Base-by-base conservation (phyloP, 2,113 vertebrate genomes). In the Lathamus discolor region DNA sequence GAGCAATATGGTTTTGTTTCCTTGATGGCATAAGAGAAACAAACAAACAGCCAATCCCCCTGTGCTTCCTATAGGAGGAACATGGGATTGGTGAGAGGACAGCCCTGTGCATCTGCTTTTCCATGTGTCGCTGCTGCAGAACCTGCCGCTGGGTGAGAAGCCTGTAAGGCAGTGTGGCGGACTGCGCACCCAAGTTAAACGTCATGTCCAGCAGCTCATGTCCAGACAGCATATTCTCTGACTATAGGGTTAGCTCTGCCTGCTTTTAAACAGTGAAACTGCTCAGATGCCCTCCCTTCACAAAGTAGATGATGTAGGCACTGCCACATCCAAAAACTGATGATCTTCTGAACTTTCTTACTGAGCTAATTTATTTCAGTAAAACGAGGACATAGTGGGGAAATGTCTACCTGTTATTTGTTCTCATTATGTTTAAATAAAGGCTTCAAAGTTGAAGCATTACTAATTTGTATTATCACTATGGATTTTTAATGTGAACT, bases 121-220 rank as follows among this genome's bases (percentile, higher is more conserved):
- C 44, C 33, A 7, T 4, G 3, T 2, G 2, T 22, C 3, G 1
- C 55, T 63, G 23, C n/a, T 10, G 20, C 54, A 25, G 51, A 57
- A 13, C 39, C 49, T 9, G 1, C 44, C 1, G 1, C 37, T 5
- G 1, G 13, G 8, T 12, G 19, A 44, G 33, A 48, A 13, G 13
- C 55, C 33, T 59, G 55, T 20, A n/a, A 59, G 51, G 13, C 55
- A n/a, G 20, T 22, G 5, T 8, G 20, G 33, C 6, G 9, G 55
- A 62, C 51, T 48, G 48, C 8, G 0, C 6, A 5, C 7, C 20
- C 20, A 23, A 59, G 55, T 41, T 63, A 5, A 1, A 14, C 11
- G 17, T 9, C 7, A 3, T 11, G 11, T 25, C 31, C 11, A 0
- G 10, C 11, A 31, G 25, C 49, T 24, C 24, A 14, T 7, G 2